These are phyloP conservation scores for Origma solitaria DNA, from an alignment of 2,113 vertebrate species.

Conservation along the genomic window DNA sequence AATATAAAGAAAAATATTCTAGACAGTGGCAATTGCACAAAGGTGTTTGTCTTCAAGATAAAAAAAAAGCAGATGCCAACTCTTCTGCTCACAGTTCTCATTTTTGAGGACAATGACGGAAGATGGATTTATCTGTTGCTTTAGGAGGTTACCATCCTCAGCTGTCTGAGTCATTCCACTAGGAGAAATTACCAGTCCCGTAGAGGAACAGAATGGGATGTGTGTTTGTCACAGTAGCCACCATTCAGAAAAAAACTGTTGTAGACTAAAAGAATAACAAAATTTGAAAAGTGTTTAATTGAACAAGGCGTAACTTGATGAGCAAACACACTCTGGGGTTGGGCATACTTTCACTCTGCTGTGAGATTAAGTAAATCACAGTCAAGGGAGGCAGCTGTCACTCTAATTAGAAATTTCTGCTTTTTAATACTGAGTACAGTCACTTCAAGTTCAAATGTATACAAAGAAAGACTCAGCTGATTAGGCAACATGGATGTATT, in stretches of 20 bases:
- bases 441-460: not conserved
- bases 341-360: not conserved
- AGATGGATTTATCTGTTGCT: not conserved
- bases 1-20: not conserved
- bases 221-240: not conserved
- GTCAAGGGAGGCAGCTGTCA: not conserved
- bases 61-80: not conserved
- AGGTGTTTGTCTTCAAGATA: not conserved
- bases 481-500: not conserved
- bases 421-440: not conserved
- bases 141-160: not conserved
- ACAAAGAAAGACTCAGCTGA: not conserved
- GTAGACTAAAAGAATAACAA: not conserved
- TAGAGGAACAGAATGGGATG: not conserved
- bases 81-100: not conserved
- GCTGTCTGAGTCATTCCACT: not conserved
- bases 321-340: not conserved
- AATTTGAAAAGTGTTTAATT: not conserved
- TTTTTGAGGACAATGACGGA: not conserved
- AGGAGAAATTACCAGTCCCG: not conserved
- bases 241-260: not conserved
- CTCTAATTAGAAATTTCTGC: not conserved
- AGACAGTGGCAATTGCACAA: not conserved
- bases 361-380: not conserved
- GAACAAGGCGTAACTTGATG: not conserved